Conservation (phyloP, 2,797 vertebrate species). For the Lycodopsis pacificus region DNA sequence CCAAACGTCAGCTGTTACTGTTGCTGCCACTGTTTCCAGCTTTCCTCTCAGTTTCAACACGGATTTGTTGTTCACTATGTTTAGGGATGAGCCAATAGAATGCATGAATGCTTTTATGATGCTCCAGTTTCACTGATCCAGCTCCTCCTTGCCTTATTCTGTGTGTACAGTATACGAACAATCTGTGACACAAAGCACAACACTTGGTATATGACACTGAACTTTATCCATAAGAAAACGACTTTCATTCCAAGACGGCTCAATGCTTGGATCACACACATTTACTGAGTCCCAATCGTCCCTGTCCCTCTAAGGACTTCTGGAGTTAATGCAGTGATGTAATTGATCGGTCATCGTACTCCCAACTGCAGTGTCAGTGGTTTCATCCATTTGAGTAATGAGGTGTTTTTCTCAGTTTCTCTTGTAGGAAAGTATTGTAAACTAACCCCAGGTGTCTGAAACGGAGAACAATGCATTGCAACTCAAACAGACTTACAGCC, state of each 20-base stretch:
- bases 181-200: neutral
- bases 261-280: constrained; percentile 17
- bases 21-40: too few species aligned
- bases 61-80: too few species aligned
- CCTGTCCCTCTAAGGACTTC: neutral
- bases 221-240: neutral
- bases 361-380: constrained; percentile 10
- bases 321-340: neutral
- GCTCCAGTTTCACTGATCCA: neutral
- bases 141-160: neutral
- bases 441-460: constrained; percentile 26
- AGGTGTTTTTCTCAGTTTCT: constrained; percentile 39
- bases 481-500: constrained; percentile 31
- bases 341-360: constrained; percentile 12
- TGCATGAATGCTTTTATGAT: too few species aligned
- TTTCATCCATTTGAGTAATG: constrained; percentile 28
- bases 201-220: neutral
- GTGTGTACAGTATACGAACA: neutral
- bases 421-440: constrained; percentile 38
- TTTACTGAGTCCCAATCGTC: constrained; percentile 3
- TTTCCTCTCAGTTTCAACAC: too few species aligned
- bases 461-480: constrained; percentile 32
- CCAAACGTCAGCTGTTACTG: too few species aligned
- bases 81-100: too few species aligned
- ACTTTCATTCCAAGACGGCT: neutral